A percentile compares a stretch with the other conserved stretches of the same genome.
phyloP scores from a whole-genome alignment of 2,888 invertebrate genomes.

The Hybos culiciformis region DNA sequence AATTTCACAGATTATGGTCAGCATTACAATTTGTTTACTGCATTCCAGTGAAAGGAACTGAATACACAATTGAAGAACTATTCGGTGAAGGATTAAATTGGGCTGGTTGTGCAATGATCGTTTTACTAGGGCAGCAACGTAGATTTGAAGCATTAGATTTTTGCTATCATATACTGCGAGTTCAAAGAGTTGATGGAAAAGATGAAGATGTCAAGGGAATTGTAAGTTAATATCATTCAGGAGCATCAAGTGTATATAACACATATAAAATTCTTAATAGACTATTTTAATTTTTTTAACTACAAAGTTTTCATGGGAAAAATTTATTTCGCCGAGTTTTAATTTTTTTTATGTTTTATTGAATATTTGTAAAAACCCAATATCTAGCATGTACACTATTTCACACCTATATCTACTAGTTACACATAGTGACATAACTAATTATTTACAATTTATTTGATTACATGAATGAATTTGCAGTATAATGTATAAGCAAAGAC shows the following conservation, averaged over 20 bases:
- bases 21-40: constrained; percentile 97
- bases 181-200: constrained; percentile 91
- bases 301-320: too few relatives aligned
- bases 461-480: too few relatives aligned
- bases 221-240: constrained; percentile 43
- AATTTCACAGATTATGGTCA: constrained; percentile 94
- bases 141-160: constrained; percentile 96
- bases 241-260: too few relatives aligned
- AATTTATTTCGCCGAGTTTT: not conserved
- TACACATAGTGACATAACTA: too few relatives aligned
- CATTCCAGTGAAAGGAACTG: constrained; percentile 89
- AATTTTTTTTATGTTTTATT: not conserved
- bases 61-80: constrained; percentile 92
- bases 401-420: too few relatives aligned
- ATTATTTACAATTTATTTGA: too few relatives aligned
- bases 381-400: too few relatives aligned
- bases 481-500: too few relatives aligned
- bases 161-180: constrained; percentile 92
- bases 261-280: too few relatives aligned
- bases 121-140: constrained; percentile 85
- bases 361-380: too few relatives aligned
- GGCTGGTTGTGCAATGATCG: constrained; percentile 96
- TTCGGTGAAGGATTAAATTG: constrained; percentile 98
- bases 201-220: constrained; percentile 91
- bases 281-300: too few relatives aligned